Conservation (phyloP, 2,113 vertebrate species). For the Rana temporaria region DNA sequence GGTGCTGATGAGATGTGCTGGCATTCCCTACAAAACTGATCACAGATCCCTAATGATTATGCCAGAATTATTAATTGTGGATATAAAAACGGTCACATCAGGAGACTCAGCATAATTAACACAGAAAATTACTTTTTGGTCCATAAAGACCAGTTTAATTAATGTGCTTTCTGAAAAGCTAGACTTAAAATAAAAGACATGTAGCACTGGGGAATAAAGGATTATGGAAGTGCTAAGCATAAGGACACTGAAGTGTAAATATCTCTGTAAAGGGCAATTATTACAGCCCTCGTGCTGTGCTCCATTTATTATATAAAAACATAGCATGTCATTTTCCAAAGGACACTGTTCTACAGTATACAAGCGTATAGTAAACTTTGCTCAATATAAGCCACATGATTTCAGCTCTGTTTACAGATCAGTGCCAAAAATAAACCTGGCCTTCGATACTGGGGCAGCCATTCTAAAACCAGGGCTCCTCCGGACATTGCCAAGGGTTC, state of each 20-base stretch:
- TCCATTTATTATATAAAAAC: too few species aligned
- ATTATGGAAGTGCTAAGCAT: not conserved
- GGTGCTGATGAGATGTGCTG: not conserved
- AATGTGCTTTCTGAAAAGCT: not conserved
- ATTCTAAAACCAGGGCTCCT: too few species aligned
- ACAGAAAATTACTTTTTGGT: conserved; percentile 19
- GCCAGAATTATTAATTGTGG: conserved; percentile 15
- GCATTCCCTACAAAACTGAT: not conserved
- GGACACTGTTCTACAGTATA: too few species aligned
- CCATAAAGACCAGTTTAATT: conserved; percentile 23
- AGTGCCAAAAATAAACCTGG: too few species aligned
- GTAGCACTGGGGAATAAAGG: not conserved
- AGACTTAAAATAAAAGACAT: not conserved
- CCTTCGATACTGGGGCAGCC: too few species aligned
- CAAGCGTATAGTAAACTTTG: too few species aligned
- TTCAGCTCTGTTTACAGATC: too few species aligned
- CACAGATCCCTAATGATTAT: not conserved
- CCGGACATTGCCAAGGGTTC: too few species aligned
- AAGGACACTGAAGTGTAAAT: not conserved
- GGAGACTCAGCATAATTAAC: conserved; percentile 23
- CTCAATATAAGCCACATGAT: too few species aligned
- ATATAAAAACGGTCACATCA: conserved; percentile 26
- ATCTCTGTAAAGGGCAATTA: not conserved
- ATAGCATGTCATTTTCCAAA: too few species aligned
- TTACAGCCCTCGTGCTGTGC: too few species aligned